These are phyloP conservation scores for Hemicordylus capensis DNA, from an alignment of 2,113 vertebrate genomes.

Conservation along the genomic window DNA sequence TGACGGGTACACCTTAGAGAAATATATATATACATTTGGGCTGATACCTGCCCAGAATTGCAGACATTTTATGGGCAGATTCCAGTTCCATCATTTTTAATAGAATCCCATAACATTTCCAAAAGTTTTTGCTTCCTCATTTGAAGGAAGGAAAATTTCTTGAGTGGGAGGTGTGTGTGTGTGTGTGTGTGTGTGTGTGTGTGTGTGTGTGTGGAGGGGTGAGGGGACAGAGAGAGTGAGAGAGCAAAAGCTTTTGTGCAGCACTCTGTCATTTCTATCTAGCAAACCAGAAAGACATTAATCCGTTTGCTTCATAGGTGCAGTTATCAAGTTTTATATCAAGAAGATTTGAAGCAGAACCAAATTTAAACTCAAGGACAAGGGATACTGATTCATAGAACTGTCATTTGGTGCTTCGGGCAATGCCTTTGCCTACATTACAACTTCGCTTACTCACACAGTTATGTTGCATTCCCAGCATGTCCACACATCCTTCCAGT, in stretches of 20 bases:
- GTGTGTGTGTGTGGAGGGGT: background rate
- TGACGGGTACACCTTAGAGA: too few species aligned
- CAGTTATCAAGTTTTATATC: constrained; percentile 44
- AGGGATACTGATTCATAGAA: constrained; percentile 43
- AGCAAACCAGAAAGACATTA: constrained; percentile 32
- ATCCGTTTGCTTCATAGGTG: constrained; percentile 35
- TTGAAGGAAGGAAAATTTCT: background rate
- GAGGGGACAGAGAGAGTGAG: background rate
- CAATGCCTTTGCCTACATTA: constrained; percentile 51
- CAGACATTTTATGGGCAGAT: constrained; percentile 51
- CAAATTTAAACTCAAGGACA: constrained; percentile 58
- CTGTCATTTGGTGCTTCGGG: constrained; percentile 49
- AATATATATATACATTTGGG: too few species aligned
- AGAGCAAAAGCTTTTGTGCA: constrained; percentile 14
- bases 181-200: too few species aligned
- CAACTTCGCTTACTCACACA: constrained; percentile 34
- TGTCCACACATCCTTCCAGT: constrained; percentile 49
- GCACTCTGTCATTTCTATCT: constrained; percentile 23
- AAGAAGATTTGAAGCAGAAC: constrained; percentile 55
- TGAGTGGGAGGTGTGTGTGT: too few species aligned
- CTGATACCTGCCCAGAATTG: constrained; percentile 52
- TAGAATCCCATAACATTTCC: constrained; percentile 38
- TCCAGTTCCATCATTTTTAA: constrained; percentile 51
- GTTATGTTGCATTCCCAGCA: constrained; percentile 44
- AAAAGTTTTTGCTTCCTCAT: constrained; percentile 45